Evolutionary conservation across 2,888 invertebrate genomes (phyloP).

Genomic region (Xestia c-nigrum): DNA sequence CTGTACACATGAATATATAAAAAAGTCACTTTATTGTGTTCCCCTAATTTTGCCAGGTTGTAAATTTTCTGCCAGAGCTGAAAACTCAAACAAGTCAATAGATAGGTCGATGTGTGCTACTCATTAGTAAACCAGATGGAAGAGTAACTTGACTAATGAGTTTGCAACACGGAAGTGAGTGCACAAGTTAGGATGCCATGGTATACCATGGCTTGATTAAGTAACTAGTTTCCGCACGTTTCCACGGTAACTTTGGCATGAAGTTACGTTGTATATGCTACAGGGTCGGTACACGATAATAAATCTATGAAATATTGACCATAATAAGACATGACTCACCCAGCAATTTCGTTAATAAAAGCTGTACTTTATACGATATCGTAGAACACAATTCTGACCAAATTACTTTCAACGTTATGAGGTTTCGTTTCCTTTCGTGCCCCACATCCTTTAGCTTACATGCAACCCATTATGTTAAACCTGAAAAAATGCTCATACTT

Average conservation of each 20-base stretch:
- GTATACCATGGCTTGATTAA: constrained; percentile 20
- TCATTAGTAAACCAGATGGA: neutral
- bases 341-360: constrained; percentile 21
- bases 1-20: too few species aligned
- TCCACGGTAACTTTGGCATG: neutral
- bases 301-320: constrained; percentile 6
- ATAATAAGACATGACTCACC: constrained; percentile 21
- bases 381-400: constrained; percentile 30
- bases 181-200: constrained; percentile 7
- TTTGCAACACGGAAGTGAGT: constrained; percentile 11
- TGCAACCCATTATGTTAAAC: constrained; percentile 32
- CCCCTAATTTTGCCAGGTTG: too few species aligned
- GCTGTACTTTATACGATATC: constrained; percentile 6
- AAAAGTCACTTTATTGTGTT: too few species aligned
- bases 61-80: neutral
- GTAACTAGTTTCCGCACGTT: constrained; percentile 9
- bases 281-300: neutral
- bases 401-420: constrained; percentile 36
- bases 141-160: neutral
- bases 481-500: constrained; percentile 17
- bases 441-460: constrained; percentile 37
- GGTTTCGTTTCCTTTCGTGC: constrained; percentile 47
- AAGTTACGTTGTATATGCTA: neutral
- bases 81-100: neutral
- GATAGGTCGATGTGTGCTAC: neutral